Percentiles rank a stretch among this genome's conserved stretches.
These are phyloP conservation scores for Platynereis dumerilii DNA, from an alignment of 2,888 invertebrate genomes.

Conservation along the genomic window DNA sequence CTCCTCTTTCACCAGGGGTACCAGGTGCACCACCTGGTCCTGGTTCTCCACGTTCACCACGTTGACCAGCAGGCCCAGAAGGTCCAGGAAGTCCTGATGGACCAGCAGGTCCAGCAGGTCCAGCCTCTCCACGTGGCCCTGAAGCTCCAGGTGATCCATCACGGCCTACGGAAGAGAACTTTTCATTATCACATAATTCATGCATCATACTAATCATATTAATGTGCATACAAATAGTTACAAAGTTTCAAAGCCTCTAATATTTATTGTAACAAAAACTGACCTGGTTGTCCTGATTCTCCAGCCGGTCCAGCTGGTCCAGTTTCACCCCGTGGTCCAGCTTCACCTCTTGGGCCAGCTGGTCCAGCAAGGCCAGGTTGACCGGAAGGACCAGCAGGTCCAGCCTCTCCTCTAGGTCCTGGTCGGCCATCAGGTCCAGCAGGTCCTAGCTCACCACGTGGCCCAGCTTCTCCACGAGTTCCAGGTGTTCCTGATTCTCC, in stretches of 20 bases:
- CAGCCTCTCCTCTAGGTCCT: slow-evolving; percentile 1
- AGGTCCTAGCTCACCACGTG: slow-evolving; percentile 7
- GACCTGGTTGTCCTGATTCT: slow-evolving; percentile 22
- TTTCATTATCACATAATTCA: too few relatives aligned
- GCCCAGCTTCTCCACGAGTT: slow-evolving; percentile 20
- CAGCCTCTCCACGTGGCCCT: slow-evolving; percentile 28
- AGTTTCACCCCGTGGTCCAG: slow-evolving; percentile 24
- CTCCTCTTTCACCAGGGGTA: slow-evolving; percentile 16
- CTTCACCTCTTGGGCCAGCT: slow-evolving; percentile 29
- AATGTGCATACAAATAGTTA: too few relatives aligned
- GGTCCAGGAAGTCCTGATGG: slow-evolving; percentile 21
- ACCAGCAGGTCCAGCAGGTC: slow-evolving; percentile 9
- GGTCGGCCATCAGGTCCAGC: background rate
- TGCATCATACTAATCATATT: too few relatives aligned
- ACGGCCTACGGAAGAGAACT: background rate
- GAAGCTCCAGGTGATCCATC: slow-evolving; percentile 16
- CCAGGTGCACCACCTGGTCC: slow-evolving; percentile 20
- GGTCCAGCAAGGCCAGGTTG: slow-evolving; percentile 19
- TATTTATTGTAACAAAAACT: background rate
- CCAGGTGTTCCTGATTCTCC: slow-evolving; percentile 14
- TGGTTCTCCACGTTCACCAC: slow-evolving; percentile 15
- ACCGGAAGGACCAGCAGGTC: slow-evolving; percentile 14
- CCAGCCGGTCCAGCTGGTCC: slow-evolving; percentile 29
- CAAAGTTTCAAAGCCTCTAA: too few relatives aligned
- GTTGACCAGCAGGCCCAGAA: slow-evolving; percentile 23